These are phyloP conservation scores for Trachelus tabidus DNA, from an alignment of 2,888 invertebrate genomes.

Conservation along the genomic window DNA sequence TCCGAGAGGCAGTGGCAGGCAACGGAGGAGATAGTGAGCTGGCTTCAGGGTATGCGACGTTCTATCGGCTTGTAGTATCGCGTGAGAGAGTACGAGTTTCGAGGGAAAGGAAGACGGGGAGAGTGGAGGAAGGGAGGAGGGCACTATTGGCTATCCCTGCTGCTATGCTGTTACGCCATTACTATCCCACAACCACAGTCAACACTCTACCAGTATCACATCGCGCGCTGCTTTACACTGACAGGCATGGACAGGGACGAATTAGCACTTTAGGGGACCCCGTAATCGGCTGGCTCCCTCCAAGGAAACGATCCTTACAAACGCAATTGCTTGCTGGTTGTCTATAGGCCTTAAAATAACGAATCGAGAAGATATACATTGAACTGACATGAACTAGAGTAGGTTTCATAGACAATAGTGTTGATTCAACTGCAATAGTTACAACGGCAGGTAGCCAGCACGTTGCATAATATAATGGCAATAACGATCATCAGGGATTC, in stretches of 20 bases:
- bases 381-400: no score
- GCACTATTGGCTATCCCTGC: constrained; percentile 39
- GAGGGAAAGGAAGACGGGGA: constrained; percentile 9
- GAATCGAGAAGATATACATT: no score
- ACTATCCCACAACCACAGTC: not conserved
- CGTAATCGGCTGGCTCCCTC: no score
- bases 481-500: no score
- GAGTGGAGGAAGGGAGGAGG: constrained; percentile 24
- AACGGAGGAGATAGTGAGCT: no score
- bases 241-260: no score
- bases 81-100: constrained; percentile 43
- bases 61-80: constrained; percentile 42
- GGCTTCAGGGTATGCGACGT: not conserved
- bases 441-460: no score
- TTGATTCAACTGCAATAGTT: no score
- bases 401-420: no score
- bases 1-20: constrained; percentile 22
- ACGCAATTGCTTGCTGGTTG: not conserved
- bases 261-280: no score
- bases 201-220: not conserved
- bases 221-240: not conserved
- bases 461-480: no score
- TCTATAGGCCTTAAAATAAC: no score
- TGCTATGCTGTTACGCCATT: not conserved
- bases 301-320: not conserved